Conservation (phyloP, 2,797 vertebrate genomes). For the Otolemur crassicaudatus region DNA sequence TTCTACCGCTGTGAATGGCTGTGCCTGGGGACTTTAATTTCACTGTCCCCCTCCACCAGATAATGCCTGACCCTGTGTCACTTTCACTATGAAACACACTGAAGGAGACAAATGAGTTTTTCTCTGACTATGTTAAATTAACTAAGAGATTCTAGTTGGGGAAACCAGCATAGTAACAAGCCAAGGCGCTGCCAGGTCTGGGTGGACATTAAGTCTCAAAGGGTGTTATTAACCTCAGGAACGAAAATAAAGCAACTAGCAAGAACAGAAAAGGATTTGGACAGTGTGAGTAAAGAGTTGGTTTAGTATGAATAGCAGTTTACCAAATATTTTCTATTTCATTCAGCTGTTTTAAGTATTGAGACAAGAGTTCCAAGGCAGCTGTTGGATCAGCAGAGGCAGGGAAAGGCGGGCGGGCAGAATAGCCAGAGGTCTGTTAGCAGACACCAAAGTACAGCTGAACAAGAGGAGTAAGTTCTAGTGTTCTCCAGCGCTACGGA, state of each 20-base stretch:
- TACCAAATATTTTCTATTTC: neutral
- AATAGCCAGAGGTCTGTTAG: neutral
- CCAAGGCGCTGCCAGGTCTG: neutral
- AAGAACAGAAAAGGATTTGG: neutral
- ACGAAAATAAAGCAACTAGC: neutral
- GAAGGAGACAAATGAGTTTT: slow-evolving; percentile 73
- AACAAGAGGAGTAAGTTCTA: neutral
- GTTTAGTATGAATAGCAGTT: neutral
- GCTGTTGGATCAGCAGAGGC: neutral
- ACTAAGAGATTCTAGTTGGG: slow-evolving; percentile 66
- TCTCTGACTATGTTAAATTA: slow-evolving; percentile 70
- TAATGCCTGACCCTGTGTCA: slow-evolving; percentile 82
- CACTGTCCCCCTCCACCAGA: slow-evolving; percentile 71
- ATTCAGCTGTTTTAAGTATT: neutral
- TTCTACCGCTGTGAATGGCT: slow-evolving; percentile 73
- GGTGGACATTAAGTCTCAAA: neutral
- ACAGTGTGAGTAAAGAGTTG: neutral
- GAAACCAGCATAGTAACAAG: slow-evolving; percentile 49
- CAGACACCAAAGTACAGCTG: neutral
- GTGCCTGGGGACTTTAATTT: slow-evolving; percentile 84
- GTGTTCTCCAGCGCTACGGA: neutral
- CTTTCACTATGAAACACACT: slow-evolving; percentile 64
- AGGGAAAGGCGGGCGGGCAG: neutral
- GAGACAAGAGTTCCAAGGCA: neutral
- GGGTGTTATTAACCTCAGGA: slow-evolving; percentile 2